Evolutionary conservation across 2,113 vertebrate species (phyloP).

Genomic region (Gopherus flavomarginatus): DNA sequence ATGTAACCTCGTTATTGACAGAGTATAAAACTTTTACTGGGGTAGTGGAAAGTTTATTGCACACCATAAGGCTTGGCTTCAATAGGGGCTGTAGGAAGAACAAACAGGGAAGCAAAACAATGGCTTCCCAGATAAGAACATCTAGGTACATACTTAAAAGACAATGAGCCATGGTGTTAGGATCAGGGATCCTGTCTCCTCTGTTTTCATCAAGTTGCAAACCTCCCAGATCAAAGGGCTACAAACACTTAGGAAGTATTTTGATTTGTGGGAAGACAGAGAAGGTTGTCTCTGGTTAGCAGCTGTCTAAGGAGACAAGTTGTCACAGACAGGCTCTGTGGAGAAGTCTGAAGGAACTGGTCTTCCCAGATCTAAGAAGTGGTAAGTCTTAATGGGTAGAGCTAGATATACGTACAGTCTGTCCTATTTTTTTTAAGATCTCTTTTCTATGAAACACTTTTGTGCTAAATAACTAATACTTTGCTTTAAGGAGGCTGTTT

Average conservation of each 20-base stretch:
- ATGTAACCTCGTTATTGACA: not conserved
- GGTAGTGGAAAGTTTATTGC: not conserved
- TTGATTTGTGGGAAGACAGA: not conserved
- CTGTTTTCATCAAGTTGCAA: not conserved
- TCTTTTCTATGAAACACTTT: not conserved
- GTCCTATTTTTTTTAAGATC: not conserved
- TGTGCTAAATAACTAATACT: not conserved
- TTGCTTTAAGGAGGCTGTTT: not conserved
- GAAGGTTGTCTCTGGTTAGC: not conserved
- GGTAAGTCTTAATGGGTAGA: not conserved
- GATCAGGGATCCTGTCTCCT: not conserved
- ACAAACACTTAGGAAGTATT: not conserved
- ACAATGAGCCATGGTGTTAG: not conserved
- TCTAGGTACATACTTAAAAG: not conserved
- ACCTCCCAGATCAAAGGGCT: not conserved
- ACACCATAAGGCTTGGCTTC: not conserved
- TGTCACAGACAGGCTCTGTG: not conserved
- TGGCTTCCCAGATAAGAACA: not conserved
- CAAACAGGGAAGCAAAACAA: not conserved
- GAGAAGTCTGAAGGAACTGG: not conserved
- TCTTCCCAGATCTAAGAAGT: not conserved
- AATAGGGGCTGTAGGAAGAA: not conserved
- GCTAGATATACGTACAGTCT: too few species aligned
- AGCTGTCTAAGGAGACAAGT: not conserved
- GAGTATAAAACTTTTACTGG: not conserved